Evolutionary conservation across 2,888 invertebrate genomes (phyloP).

Genomic region (Bembecia ichneumoniformis): DNA sequence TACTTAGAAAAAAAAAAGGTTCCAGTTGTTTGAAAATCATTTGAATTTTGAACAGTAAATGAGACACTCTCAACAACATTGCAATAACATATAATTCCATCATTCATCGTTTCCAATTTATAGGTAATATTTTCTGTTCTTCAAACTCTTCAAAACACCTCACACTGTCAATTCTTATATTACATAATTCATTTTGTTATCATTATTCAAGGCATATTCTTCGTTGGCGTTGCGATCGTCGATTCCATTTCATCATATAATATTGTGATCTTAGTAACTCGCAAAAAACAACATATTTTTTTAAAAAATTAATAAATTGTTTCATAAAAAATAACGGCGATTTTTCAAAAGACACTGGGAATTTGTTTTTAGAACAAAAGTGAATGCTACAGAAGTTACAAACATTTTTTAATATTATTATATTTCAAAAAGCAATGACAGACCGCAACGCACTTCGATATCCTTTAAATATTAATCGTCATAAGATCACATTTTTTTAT

Average conservation of each 20-base stretch:
- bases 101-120: slow-evolving; percentile 46
- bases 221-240: slow-evolving; percentile 37
- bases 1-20: too few species aligned
- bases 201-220: slow-evolving; percentile 67
- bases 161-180: slow-evolving; percentile 62
- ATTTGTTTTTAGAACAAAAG: not conserved
- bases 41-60: slow-evolving; percentile 23
- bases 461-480: slow-evolving; percentile 66
- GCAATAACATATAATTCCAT: not conserved
- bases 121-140: slow-evolving; percentile 40
- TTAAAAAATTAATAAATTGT: too few species aligned
- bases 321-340: too few species aligned
- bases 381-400: too few species aligned
- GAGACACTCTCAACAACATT: slow-evolving; percentile 30
- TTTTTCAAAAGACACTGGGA: too few species aligned
- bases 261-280: too few species aligned
- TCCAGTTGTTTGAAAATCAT: not conserved
- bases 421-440: slow-evolving; percentile 16
- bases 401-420: not conserved
- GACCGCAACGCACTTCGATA: slow-evolving; percentile 38
- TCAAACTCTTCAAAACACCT: slow-evolving; percentile 26
- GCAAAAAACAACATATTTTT: too few species aligned
- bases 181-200: slow-evolving; percentile 66
- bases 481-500: slow-evolving; percentile 71
- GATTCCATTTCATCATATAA: too few species aligned